Evolutionary conservation across 2,113 vertebrate genomes (phyloP), one percentile per base, ranked within the genome.

Genomic region (Bothrops jararaca): DNA sequence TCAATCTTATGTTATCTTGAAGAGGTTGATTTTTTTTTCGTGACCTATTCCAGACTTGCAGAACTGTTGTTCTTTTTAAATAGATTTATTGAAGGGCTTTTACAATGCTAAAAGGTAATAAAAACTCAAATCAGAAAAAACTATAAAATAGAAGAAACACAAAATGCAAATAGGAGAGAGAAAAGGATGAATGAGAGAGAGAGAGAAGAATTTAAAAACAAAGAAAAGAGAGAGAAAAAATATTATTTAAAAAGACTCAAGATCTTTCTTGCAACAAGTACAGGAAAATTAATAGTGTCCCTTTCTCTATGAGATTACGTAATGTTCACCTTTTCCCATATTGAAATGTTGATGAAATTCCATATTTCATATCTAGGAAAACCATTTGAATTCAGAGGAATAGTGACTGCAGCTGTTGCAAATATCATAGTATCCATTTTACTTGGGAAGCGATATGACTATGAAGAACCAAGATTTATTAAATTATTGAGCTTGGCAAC

Each of bases 361-460:
- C 23, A 22, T 34, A 42, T 85, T 24, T 54, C 15, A 39, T n/a
- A 0, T 92, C 2, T 18, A 97, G 96, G 95, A 85, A 96, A 96
- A 54, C 94, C 96, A 1, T 80, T 95, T 95, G 96, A 97, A 86
- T 93, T 92, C 64, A 92, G 86, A 26, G 86, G 34, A 85, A 74
- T 96, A n/a, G 64, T 95, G 53, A 96, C 95, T 23, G 92, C 93
- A 18, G 94, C 95, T 54, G 39, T 95, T 18, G 93, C 94, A 26
- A 97, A 97, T 3, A 60, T 96, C 85, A 95, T 96, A 10, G 94
- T 95, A 20, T 96, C 95, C 0, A 86, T 97, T 64, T 15, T 97
- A 90, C 50, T 96, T 91, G 97, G 96, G 50, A 96, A 96, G 87
- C 50, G 93, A 18, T 97, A 95, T 90, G 94, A 96, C 6, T 96